Base-by-base conservation (phyloP, 2,113 vertebrate species). In the Lamprotornis superbus region DNA sequence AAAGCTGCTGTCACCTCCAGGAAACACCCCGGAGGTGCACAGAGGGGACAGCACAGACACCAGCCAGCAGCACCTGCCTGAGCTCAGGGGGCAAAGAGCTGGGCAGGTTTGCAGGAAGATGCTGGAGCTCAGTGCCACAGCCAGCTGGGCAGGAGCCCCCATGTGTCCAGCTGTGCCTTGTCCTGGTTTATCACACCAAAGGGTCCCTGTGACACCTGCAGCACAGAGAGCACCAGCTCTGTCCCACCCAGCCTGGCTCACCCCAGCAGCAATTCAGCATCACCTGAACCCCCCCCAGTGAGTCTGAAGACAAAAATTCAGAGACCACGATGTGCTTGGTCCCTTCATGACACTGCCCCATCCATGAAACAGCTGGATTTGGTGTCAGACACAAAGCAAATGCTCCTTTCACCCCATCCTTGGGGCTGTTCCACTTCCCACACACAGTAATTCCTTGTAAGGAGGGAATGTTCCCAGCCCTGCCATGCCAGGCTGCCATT, bases 61-160 rank as follows among this genome's bases (percentile, higher is more conserved):
- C 3, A 0, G 18, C 35, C 10, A 0, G 68, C 65, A 83, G 40
- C n/a, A 12, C 47, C 40, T 0, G 0, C 33, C 59, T 10, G 40
- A 47, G 82, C 42, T 31, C 49, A 61, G 1, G 0, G n/a, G 28
- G 28, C 50, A 47, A 9, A 52, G 49, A 40, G 11, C 2, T 0
- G 4, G 52, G 7, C 28, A 18, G 25, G 18, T 31, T 40, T 25
- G 39, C 89, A 57, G 24, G 59, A 23, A 50, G 47, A 3, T 33
- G 50, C 44, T 50, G 16, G 40, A 39, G 68, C 21, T 67, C 68
- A 19, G 63, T 2, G 12, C 18, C 7, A 4, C 49, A 47, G 50
- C 15, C 71, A 70, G 69, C 42, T 17, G 44, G 50, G 56, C 80
- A 70, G 73, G 39, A 73, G 55, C n/a, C 39, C 46, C 11, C 7